Conservation (phyloP, 1,140 invertebrate genomes). For the Planococcus citri region DNA sequence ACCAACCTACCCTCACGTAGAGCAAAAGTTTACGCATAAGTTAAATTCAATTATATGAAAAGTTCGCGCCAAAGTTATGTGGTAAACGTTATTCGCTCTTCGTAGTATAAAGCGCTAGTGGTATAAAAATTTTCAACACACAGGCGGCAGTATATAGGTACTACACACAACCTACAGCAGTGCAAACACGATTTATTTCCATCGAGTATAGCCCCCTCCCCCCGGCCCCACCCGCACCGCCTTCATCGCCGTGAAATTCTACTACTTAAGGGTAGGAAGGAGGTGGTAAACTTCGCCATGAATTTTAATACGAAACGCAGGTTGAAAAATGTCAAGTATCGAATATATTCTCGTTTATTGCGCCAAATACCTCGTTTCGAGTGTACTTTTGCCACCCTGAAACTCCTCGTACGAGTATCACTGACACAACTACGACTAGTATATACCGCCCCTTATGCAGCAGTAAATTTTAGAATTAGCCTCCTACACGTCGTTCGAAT, state of each 20-base stretch:
- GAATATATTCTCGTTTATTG: background rate
- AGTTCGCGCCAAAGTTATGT: background rate
- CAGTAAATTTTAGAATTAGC: background rate
- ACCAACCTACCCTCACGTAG: too few species aligned
- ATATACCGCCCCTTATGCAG: too few species aligned
- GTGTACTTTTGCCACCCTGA: background rate
- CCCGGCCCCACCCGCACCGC: too few species aligned
- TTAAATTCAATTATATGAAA: slow-evolving; percentile 2
- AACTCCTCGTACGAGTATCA: background rate
- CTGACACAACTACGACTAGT: background rate
- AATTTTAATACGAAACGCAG: slow-evolving; percentile 3
- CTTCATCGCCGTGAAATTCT: background rate
- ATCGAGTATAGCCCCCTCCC: too few species aligned
- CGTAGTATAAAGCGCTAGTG: too few species aligned
- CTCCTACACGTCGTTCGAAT: background rate
- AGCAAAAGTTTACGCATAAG: background rate
- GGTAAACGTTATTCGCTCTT: background rate
- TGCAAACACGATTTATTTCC: too few species aligned
- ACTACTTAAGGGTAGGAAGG: background rate
- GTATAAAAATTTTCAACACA: background rate
- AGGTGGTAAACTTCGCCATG: background rate
- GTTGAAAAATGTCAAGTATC: background rate
- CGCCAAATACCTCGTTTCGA: background rate
- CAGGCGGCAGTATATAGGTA: background rate
- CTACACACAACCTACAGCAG: too few species aligned